Evolutionary conservation across 2,113 vertebrate genomes (phyloP).

Genomic region (Chaetura pelagica): DNA sequence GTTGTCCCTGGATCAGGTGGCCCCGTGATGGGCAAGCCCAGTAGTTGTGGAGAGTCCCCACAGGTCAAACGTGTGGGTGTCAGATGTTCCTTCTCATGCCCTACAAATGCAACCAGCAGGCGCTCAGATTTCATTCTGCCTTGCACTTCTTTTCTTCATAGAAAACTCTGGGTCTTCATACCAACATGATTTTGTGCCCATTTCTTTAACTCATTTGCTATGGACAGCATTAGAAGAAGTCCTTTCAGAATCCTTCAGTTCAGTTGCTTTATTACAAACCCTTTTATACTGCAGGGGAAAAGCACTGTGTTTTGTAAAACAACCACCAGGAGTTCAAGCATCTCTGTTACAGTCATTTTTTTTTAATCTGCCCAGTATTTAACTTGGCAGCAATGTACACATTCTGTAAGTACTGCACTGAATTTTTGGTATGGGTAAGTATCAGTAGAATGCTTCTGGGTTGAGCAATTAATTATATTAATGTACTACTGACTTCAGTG

Average conservation of each 20-base stretch:
- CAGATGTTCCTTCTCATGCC: neutral
- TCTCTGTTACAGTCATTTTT: neutral
- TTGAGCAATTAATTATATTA: neutral
- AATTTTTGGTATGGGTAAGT: neutral
- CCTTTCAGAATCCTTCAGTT: neutral
- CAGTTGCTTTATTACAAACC: neutral
- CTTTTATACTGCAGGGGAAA: neutral
- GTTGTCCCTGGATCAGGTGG: accelerated
- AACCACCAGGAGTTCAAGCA: neutral
- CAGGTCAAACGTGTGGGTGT: no score
- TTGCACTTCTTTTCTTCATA: neutral
- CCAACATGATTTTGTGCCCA: neutral
- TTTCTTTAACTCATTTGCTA: neutral
- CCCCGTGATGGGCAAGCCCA: accelerated
- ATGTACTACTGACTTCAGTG: neutral
- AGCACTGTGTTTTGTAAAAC: neutral
- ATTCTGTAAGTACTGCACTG: neutral
- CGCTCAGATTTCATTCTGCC: neutral
- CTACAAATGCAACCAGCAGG: neutral
- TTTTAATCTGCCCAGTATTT: neutral
- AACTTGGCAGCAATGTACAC: neutral
- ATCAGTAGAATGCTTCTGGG: neutral
- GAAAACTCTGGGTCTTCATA: neutral
- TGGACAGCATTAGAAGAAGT: accelerated
- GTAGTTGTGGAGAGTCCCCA: neutral